Conservation (phyloP, 2,888 invertebrate species). For the Drosophila tripunctata region DNA sequence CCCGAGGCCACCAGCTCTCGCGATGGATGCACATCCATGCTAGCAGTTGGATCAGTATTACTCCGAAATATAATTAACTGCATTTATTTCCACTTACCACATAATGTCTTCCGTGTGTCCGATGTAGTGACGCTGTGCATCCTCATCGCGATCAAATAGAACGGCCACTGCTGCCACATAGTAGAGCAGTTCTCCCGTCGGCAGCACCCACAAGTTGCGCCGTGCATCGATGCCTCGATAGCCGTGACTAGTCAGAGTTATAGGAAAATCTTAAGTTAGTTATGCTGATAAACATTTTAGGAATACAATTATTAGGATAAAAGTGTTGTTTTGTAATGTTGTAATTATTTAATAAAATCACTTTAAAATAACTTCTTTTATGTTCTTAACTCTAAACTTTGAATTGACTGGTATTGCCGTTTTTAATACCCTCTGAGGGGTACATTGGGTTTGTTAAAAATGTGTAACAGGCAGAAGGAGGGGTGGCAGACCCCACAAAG, state of each 20-base stretch:
- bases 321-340: no score
- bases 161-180: conserved; percentile 96
- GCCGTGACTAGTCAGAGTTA: conserved; percentile 88
- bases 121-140: conserved; percentile 94
- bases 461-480: no score
- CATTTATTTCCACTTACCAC: conserved; percentile 86
- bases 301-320: no score
- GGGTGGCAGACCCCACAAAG: no score
- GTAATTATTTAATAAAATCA: no score
- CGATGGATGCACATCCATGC: conserved; percentile 95
- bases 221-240: conserved; percentile 96
- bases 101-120: conserved; percentile 97
- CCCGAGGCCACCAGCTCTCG: conserved; percentile 95
- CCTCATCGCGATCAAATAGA: conserved; percentile 93
- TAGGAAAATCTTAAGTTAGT: no score
- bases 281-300: no score
- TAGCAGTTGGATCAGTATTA: conserved; percentile 78
- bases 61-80: background rate
- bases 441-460: no score
- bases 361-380: no score
- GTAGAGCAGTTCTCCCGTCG: conserved; percentile 96
- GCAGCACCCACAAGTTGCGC: conserved; percentile 95
- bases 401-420: no score
- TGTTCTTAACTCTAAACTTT: no score
- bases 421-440: no score